phyloP scores from a whole-genome alignment of 2,797 vertebrate species.

The Centropyge bicolor region DNA sequence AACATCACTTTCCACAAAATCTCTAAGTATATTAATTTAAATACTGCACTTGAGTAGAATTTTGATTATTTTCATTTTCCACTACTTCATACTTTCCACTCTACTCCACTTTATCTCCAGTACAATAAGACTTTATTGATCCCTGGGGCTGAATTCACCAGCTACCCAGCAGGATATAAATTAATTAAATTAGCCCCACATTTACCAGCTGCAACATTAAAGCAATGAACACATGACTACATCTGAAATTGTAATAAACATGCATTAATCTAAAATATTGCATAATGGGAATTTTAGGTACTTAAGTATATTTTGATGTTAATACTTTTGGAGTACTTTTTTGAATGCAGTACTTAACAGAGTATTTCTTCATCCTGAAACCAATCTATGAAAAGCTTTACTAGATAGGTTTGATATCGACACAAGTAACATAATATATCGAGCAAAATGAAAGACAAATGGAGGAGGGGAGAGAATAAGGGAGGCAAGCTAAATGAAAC shows the following conservation, averaged over 20 bases:
- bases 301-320: background rate
- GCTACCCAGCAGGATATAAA: background rate
- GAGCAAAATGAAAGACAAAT: background rate
- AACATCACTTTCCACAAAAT: too few relatives aligned
- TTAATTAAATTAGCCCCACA: too few relatives aligned
- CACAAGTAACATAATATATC: background rate
- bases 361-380: background rate
- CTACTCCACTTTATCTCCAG: too few relatives aligned
- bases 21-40: too few relatives aligned
- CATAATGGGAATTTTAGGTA: background rate
- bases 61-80: too few relatives aligned
- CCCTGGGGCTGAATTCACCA: background rate
- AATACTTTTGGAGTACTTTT: background rate
- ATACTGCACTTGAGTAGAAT: too few relatives aligned
- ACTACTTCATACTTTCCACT: too few relatives aligned
- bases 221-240: background rate
- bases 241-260: background rate
- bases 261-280: background rate
- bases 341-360: background rate
- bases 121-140: background rate
- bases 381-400: background rate
- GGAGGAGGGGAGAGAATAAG: background rate
- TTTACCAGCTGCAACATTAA: too few relatives aligned
- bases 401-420: background rate
- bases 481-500: background rate